Base-by-base conservation (phyloP, 2,797 vertebrate genomes). In the Pempheris klunzingeri region DNA sequence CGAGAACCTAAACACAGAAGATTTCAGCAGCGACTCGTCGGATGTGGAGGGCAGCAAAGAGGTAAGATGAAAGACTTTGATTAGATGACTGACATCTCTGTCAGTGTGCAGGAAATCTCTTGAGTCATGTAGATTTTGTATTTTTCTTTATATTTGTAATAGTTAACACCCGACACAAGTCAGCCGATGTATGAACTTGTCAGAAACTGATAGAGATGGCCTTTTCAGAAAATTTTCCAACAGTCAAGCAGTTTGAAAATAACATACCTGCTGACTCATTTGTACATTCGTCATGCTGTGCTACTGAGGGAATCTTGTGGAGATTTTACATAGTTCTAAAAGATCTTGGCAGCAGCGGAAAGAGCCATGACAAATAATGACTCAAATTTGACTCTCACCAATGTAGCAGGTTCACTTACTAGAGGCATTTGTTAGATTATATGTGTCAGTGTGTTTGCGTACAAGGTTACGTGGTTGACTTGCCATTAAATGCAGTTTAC, bases 1-100 rank as follows among this genome's bases (percentile, higher is more conserved):
- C 86, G 98, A 99, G 93, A 99, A 99, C 88, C 90, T 97, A 74
- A 99, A 98, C 87, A 98, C 97, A 0, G 98, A 99, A 87, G 98
- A 99, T 62, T 98, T 98, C 91, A 99, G 97, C 94, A 99, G 97
- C 2, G 98, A 98, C 63, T 99, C 97, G 7, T 98, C 95, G 61
- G 98, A 99, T 24, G 87, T 96, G 61, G 98, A 99, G 84, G 97
- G 96, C 92, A 98, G 96, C 94, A 99, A 98, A 94, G 97, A 99
- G 97, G 98, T 99, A 97, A 86, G 93, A 94, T 3, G 13, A 49
- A 34, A 14, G 57, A 50, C 38, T 36, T 32, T 41, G 20, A 46
- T 34, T 3, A n/a, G 12, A n/a, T 13, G 30, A 39, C 38, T 55
- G 22, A 62, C 7, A 13, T 30, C 3, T 34, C 18, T 26, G 41